A percentile compares a stretch with the other conserved stretches of the same genome.
Conservation (phyloP, 2,113 vertebrate species). For the Chlamydotis undulata region DNA sequence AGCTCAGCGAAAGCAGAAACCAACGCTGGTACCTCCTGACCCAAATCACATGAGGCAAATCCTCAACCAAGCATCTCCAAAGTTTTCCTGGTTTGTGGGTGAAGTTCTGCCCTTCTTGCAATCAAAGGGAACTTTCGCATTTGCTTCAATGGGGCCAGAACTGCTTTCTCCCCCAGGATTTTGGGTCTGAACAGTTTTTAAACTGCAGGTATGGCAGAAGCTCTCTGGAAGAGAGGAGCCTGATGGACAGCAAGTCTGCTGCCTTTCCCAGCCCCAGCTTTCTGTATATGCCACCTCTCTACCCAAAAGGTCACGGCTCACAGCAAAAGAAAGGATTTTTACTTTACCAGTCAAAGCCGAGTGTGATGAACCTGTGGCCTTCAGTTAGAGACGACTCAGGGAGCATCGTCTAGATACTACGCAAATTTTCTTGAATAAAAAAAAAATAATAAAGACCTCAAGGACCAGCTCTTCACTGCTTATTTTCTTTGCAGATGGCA, state of each 20-base stretch:
- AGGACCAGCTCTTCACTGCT: background rate
- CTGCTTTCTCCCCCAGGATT: background rate
- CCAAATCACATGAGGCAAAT: background rate
- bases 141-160: background rate
- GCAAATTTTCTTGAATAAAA: background rate
- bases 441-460: background rate
- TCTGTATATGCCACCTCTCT: background rate
- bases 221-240: background rate
- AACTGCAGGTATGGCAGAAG: background rate
- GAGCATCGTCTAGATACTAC: fast-evolving
- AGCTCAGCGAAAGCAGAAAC: background rate
- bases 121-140: background rate
- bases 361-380: background rate
- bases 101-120: background rate
- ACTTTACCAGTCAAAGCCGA: background rate
- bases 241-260: background rate
- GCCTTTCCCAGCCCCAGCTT: background rate
- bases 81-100: background rate
- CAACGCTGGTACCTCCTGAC: background rate
- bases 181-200: background rate
- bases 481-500: conserved; percentile 10
- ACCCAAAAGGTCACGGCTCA: background rate
- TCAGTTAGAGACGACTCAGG: background rate
- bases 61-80: background rate
- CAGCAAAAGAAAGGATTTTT: background rate